Conservation (phyloP, 2,113 vertebrate species). For the Lasiurus cinereus region DNA sequence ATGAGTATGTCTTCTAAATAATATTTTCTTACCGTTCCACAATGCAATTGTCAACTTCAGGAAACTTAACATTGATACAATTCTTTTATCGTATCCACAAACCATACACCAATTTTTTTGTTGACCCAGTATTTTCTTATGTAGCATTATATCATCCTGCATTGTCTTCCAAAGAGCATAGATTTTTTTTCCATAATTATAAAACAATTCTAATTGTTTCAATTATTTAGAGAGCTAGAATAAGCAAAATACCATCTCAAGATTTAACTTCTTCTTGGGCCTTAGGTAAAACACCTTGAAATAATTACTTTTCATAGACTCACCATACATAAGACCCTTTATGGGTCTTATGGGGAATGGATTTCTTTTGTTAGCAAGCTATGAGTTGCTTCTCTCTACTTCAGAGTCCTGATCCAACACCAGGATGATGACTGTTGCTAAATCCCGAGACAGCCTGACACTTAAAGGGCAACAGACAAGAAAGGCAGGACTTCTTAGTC, state of each 20-base stretch:
- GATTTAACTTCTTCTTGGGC: constrained; percentile 4
- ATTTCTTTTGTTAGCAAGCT: constrained; percentile 45
- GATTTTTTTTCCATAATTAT: constrained; percentile 38
- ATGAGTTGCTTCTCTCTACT: not conserved
- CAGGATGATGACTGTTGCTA: not conserved
- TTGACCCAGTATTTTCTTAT: constrained; percentile 9
- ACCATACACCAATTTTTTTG: not conserved
- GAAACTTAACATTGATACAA: not conserved
- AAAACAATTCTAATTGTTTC: constrained; percentile 13
- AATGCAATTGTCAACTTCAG: not conserved
- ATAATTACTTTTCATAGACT: constrained; percentile 20
- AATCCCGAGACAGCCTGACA: not conserved
- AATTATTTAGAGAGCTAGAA: not conserved
- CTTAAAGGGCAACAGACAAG: not conserved
- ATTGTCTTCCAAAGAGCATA: not conserved
- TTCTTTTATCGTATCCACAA: not conserved
- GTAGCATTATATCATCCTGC: not conserved
- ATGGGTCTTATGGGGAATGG: not conserved
- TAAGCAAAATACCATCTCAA: not conserved
- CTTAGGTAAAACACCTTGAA: not conserved
- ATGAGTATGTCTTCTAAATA: not conserved
- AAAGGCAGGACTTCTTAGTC: constrained; percentile 9
- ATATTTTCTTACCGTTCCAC: not conserved
- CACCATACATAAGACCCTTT: not conserved
- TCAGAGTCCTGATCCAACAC: not conserved